These are phyloP conservation scores for Heliconius cydno DNA, from an alignment of 2,888 invertebrate species.

Conservation along the genomic window DNA sequence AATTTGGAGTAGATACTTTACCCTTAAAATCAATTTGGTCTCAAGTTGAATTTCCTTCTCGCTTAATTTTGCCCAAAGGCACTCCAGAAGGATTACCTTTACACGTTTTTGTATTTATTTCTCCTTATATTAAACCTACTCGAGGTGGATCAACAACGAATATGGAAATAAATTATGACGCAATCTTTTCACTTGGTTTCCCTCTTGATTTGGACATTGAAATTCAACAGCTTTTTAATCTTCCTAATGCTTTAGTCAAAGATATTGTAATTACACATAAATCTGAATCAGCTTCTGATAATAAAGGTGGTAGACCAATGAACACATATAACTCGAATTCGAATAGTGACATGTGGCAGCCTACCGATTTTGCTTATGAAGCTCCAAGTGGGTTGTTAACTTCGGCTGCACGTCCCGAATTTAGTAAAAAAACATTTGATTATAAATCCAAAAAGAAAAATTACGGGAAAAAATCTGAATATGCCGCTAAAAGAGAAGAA, in stretches of 20 bases:
- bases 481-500: conserved; percentile 45
- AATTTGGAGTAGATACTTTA: conserved; percentile 78
- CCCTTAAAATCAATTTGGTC: conserved; percentile 75
- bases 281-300: conserved; percentile 39
- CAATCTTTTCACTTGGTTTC: conserved; percentile 84
- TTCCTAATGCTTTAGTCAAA: conserved; percentile 72
- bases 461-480: conserved; percentile 53
- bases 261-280: conserved; percentile 69
- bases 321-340: conserved; percentile 44
- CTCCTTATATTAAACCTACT: conserved; percentile 74
- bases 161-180: conserved; percentile 67
- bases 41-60: conserved; percentile 86
- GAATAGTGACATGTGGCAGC: conserved; percentile 43
- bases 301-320: conserved; percentile 43
- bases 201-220: conserved; percentile 88
- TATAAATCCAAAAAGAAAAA: conserved; percentile 55
- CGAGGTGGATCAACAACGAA: conserved; percentile 63
- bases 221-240: conserved; percentile 67
- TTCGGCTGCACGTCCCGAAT: conserved; percentile 47
- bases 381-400: conserved; percentile 36
- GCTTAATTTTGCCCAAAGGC: conserved; percentile 88
- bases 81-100: conserved; percentile 85
- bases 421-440: conserved; percentile 53
- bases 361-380: conserved; percentile 44
- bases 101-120: conserved; percentile 85